These are phyloP conservation scores for Rhamnusium bicolor DNA, from an alignment of 2,888 invertebrate genomes.

Conservation along the genomic window DNA sequence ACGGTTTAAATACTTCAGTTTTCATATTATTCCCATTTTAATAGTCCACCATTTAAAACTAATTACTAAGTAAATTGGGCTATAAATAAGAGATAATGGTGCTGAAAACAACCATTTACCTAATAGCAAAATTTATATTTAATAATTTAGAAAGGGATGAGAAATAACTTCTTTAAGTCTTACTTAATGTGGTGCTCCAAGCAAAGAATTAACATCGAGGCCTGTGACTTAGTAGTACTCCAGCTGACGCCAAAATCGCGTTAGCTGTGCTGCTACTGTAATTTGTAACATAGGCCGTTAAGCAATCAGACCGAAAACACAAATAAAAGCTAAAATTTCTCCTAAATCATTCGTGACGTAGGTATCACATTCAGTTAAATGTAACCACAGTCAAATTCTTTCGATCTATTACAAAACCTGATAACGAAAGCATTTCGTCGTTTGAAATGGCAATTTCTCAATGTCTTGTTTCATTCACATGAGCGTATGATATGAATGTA, in stretches of 20 bases:
- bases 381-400: constrained; percentile 43
- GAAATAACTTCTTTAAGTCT: constrained; percentile 26
- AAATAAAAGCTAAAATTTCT: constrained; percentile 50
- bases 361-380: constrained; percentile 40
- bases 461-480: constrained; percentile 40
- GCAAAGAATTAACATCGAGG: constrained; percentile 31
- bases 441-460: constrained; percentile 48
- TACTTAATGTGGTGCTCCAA: constrained; percentile 24
- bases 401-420: constrained; percentile 45
- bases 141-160: constrained; percentile 19
- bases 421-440: constrained; percentile 44
- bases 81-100: constrained; percentile 32
- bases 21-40: not conserved
- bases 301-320: constrained; percentile 50
- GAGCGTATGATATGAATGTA: constrained; percentile 36
- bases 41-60: constrained; percentile 1
- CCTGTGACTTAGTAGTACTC: constrained; percentile 17
- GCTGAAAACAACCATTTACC: constrained; percentile 19
- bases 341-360: constrained; percentile 52
- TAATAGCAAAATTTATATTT: constrained; percentile 28
- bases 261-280: constrained; percentile 20
- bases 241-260: constrained; percentile 22
- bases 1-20: not conserved
- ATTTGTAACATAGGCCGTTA: constrained; percentile 37
- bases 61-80: constrained; percentile 34